Evolutionary conservation across 2,888 invertebrate species (phyloP).

Genomic region (Meghimatium bilineatum): DNA sequence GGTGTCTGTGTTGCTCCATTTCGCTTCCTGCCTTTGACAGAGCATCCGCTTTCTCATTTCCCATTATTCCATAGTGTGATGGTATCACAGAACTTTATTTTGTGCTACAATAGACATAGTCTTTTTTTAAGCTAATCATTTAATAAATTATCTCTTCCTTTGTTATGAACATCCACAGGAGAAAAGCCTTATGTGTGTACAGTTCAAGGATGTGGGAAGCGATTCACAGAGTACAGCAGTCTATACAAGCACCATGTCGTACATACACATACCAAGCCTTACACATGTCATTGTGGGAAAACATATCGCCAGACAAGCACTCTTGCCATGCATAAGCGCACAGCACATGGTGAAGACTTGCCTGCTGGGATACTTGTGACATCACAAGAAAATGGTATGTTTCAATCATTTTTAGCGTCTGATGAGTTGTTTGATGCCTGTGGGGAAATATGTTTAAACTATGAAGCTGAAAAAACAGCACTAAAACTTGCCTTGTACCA

Average conservation of each 20-base stretch:
- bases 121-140: no score
- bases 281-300: slow-evolving; percentile 80
- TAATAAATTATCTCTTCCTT: background rate
- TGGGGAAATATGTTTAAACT: no score
- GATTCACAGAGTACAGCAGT: slow-evolving; percentile 85
- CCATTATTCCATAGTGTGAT: no score
- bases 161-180: slow-evolving; percentile 62
- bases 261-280: slow-evolving; percentile 82
- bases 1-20: no score
- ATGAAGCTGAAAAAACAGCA: no score
- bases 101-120: no score
- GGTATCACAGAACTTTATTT: no score
- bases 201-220: slow-evolving; percentile 81
- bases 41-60: no score
- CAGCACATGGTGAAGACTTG: slow-evolving; percentile 79
- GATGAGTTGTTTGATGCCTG: no score
- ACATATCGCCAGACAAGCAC: slow-evolving; percentile 82
- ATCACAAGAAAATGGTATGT: slow-evolving; percentile 32
- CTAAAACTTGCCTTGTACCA: no score
- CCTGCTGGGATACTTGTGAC: slow-evolving; percentile 17
- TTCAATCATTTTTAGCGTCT: background rate
- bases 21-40: no score
- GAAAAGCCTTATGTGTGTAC: slow-evolving; percentile 84
- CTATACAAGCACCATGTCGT: slow-evolving; percentile 83
- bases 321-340: slow-evolving; percentile 82